Evolutionary conservation across 2,797 vertebrate genomes (phyloP).

Genomic region (Stomatorhinus walkeri): DNA sequence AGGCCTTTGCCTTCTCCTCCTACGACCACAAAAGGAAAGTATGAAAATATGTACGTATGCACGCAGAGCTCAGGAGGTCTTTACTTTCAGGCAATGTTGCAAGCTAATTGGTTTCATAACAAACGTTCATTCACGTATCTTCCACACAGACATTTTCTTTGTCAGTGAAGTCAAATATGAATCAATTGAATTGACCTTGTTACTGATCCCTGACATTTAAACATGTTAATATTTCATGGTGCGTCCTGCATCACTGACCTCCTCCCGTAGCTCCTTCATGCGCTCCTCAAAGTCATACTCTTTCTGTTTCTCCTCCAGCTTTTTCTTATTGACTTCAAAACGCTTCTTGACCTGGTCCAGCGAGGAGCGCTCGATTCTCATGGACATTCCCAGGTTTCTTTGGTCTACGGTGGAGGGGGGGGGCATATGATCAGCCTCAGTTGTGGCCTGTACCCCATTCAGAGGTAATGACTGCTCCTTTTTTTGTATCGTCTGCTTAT

Average conservation of each 20-base stretch:
- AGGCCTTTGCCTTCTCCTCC: constrained; percentile 97
- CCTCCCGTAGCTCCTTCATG: constrained; percentile 93
- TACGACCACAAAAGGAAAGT: constrained; percentile 37
- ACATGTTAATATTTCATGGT: neutral
- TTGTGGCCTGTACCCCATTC: neutral
- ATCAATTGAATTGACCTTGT: neutral
- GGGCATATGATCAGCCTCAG: neutral
- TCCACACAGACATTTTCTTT: neutral
- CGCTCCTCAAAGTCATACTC: constrained; percentile 97
- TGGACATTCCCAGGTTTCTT: constrained; percentile 96
- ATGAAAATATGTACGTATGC: neutral
- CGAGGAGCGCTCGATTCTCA: constrained; percentile 92
- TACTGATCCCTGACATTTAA: neutral
- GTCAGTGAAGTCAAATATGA: neutral
- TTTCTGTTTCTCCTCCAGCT: constrained; percentile 96
- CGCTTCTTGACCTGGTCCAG: constrained; percentile 96
- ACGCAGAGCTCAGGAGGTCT: neutral
- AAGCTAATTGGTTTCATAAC: neutral
- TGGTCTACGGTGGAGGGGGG: constrained; percentile 64
- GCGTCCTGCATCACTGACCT: constrained; percentile 59
- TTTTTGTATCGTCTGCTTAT: neutral
- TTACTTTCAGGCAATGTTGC: neutral
- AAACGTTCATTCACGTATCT: neutral
- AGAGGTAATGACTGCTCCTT: neutral
- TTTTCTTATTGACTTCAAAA: constrained; percentile 94